Base-by-base conservation (phyloP, 2,113 vertebrate species). In the Rousettus leschenaultii region DNA sequence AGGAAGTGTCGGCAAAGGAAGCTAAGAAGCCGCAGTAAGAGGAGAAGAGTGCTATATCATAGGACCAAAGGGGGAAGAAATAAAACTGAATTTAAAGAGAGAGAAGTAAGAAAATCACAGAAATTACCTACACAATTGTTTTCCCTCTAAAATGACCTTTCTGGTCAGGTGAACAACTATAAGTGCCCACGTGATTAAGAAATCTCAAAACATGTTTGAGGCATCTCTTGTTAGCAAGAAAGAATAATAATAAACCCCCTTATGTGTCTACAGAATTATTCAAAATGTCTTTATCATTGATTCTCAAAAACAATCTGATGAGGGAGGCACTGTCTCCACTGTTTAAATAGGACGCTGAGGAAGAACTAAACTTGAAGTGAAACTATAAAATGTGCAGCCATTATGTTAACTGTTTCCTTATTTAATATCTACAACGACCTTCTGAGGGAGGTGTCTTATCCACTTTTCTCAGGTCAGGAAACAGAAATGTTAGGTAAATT, bases 171-270 rank as follows among this genome's bases (percentile, higher is more conserved):
- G 4, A 92, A 74, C 13, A 65, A 73, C 65, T 71, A 66, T 68
- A 40, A 24, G 30, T 82, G 57, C 13, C 65, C 75, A 28, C 14
- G 2, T 65, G 66, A 66, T 86, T 11, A 86, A 38, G 38, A 63
- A 90, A 91, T 79, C 43, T 92, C 28, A 84, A 77, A 75, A 89
- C 22, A 55, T 51, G 83, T 90, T 83, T 88, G 59, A 77, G 22
- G 19, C 40, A 30, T 35, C 13, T 43, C 45, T 65, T 70, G 33
- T 89, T 24, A 71, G 35, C 48, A 59, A 33, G 11, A 68, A 93
- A 70, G 13, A 88, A 84, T 30, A 82, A 63, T 33, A 53, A 71
- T 35, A 26, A 75, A 57, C 1, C 1, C 51, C 3, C 6, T 61
- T 59, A 63, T 4, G 22, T 43, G 10, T n/a, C 51, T 74, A 70